Evolutionary conservation across 2,888 invertebrate genomes (phyloP).

Genomic region (Formica aserva): DNA sequence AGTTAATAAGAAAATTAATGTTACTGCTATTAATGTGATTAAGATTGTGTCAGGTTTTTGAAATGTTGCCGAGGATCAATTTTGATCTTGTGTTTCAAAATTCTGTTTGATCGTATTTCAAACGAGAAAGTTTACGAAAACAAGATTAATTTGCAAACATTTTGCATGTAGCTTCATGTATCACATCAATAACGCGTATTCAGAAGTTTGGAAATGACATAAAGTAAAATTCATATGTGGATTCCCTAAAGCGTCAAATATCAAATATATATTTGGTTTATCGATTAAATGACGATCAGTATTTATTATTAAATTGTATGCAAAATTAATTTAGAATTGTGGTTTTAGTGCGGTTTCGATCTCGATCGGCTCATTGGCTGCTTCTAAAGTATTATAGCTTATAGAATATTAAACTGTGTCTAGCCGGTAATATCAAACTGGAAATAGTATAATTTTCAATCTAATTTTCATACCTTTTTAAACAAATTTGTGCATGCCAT

Average conservation of each 20-base stretch:
- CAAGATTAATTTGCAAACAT: conserved; percentile 31
- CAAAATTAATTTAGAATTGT: conserved; percentile 13
- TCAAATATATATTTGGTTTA: conserved; percentile 26
- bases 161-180: conserved; percentile 7
- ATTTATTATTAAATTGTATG: conserved; percentile 30
- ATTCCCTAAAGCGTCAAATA: conserved; percentile 7
- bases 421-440: neutral
- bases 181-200: conserved; percentile 24
- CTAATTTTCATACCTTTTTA: neutral
- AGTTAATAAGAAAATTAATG: neutral
- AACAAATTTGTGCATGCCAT: neutral
- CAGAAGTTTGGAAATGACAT: conserved; percentile 20
- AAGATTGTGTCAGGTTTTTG: neutral
- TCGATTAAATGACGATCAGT: conserved; percentile 9
- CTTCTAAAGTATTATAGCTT: conserved; percentile 2
- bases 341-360: neutral
- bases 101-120: conserved; percentile 10
- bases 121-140: conserved; percentile 17
- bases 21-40: neutral
- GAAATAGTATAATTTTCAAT: neutral
- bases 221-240: conserved; percentile 14
- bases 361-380: neutral
- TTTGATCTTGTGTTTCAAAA: conserved; percentile 6
- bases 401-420: neutral
- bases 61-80: neutral